phyloP scores from a whole-genome alignment of 2,797 vertebrate genomes.

The Ctenopoma multispine region DNA sequence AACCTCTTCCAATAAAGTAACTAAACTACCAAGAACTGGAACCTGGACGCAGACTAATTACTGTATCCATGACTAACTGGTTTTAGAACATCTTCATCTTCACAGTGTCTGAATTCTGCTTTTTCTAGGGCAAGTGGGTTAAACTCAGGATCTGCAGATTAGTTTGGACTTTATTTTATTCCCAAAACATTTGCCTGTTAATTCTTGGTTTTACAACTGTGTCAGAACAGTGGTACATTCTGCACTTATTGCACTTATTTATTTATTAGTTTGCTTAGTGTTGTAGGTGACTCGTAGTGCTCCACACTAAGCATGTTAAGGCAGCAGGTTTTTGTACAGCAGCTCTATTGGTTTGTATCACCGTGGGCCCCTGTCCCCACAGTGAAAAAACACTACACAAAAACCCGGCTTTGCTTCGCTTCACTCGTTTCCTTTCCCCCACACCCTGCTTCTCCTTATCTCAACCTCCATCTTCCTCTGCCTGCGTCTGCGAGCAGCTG shows the following conservation, averaged over 20 bases:
- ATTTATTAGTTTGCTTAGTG: neutral
- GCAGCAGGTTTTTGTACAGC: conserved; percentile 87
- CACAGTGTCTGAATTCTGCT: neutral
- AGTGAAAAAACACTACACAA: conserved; percentile 86
- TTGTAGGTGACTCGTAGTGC: neutral
- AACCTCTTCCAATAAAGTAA: conserved; percentile 48
- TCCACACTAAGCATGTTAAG: neutral
- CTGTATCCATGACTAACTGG: no score
- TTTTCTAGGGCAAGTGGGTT: neutral
- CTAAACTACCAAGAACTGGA: neutral
- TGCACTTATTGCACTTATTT: neutral
- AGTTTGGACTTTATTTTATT: neutral
- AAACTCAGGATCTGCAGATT: neutral
- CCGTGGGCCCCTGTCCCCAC: conserved; percentile 87
- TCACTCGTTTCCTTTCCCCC: conserved; percentile 24
- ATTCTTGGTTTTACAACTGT: neutral
- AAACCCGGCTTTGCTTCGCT: conserved; percentile 72
- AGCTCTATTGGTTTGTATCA: conserved; percentile 77
- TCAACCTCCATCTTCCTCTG: conserved; percentile 50
- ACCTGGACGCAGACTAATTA: neutral
- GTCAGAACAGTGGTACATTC: neutral
- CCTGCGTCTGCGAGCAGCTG: conserved; percentile 21
- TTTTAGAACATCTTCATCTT: neutral
- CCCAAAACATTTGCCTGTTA: neutral
- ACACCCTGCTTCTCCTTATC: conserved; percentile 28